Evolutionary conservation across 1,140 invertebrate species (phyloP).

Genomic region (Probaryconus sp.): DNA sequence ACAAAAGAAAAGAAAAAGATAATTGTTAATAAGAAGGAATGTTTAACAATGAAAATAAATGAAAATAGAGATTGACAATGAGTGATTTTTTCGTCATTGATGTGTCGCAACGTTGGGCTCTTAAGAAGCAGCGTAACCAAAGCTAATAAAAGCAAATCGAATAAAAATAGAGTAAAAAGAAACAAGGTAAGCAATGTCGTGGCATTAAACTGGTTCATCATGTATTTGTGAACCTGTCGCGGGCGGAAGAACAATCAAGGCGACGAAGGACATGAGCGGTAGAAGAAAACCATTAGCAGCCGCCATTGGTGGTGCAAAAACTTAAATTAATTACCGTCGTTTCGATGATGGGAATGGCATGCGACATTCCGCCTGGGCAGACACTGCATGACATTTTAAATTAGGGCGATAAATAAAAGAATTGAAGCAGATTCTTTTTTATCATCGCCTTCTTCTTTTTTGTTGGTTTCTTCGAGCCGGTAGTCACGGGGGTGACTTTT

Average conservation of each 20-base stretch:
- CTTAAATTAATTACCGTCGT: constrained; percentile 77
- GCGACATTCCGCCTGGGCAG: constrained; percentile 70
- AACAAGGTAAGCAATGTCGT: constrained; percentile 45
- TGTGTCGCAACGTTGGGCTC: too few species aligned
- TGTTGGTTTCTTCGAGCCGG: constrained; percentile 22
- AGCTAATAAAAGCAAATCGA: constrained; percentile 18
- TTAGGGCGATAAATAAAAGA: constrained; percentile 75
- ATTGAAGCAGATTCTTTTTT: constrained; percentile 48
- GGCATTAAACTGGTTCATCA: constrained; percentile 60
- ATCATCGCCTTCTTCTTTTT: constrained; percentile 34
- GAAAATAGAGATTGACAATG: too few species aligned
- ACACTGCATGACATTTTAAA: constrained; percentile 72
- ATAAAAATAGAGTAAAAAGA: constrained; percentile 26
- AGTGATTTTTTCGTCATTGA: too few species aligned
- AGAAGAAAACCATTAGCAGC: constrained; percentile 77
- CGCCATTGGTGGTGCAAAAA: constrained; percentile 73
- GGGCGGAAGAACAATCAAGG: constrained; percentile 55
- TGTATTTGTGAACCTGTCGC: constrained; percentile 61
- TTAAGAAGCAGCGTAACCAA: constrained; percentile 13
- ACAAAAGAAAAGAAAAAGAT: constrained; percentile 25
- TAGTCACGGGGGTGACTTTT: constrained; percentile 53
- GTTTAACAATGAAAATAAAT: constrained; percentile 24
- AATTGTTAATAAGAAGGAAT: constrained; percentile 53
- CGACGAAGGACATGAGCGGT: constrained; percentile 67
- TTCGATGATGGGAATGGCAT: constrained; percentile 62